phyloP scores from a whole-genome alignment of 1,140 invertebrate genomes.

The Brachionus rotundiformis region DNA sequence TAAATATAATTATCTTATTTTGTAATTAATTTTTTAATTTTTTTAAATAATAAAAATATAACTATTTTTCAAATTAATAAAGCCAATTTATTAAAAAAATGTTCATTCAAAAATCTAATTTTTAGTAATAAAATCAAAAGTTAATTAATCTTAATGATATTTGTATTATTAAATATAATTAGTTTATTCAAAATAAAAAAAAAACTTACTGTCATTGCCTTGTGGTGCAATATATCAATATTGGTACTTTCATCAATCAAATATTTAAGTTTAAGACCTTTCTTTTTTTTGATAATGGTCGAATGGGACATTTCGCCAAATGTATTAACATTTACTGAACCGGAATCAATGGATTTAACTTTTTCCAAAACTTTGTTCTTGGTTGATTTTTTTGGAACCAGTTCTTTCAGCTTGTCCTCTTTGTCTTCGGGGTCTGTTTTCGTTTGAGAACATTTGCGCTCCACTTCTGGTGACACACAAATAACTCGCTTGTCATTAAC shows the following conservation, averaged over 20 bases:
- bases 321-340: neutral
- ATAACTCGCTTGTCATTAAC: conserved; percentile 52
- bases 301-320: conserved; percentile 52
- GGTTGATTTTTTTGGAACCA: neutral
- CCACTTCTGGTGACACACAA: conserved; percentile 39
- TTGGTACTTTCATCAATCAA: conserved; percentile 68
- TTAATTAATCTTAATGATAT: too few species aligned
- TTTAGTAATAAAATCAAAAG: too few species aligned
- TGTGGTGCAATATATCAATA: conserved; percentile 69
- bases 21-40: too few species aligned
- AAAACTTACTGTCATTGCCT: conserved; percentile 66
- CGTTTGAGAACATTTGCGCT: neutral
- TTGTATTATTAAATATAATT: too few species aligned
- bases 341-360: neutral
- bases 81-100: too few species aligned
- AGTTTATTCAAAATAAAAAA: too few species aligned
- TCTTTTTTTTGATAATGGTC: conserved; percentile 54
- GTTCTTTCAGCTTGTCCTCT: neutral
- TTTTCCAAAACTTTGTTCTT: neutral
- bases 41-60: too few species aligned
- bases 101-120: too few species aligned
- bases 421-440: neutral
- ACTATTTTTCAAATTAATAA: too few species aligned
- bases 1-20: too few species aligned
- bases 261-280: conserved; percentile 67